Base-by-base conservation (phyloP, 2,797 vertebrate genomes). In the Falco peregrinus region DNA sequence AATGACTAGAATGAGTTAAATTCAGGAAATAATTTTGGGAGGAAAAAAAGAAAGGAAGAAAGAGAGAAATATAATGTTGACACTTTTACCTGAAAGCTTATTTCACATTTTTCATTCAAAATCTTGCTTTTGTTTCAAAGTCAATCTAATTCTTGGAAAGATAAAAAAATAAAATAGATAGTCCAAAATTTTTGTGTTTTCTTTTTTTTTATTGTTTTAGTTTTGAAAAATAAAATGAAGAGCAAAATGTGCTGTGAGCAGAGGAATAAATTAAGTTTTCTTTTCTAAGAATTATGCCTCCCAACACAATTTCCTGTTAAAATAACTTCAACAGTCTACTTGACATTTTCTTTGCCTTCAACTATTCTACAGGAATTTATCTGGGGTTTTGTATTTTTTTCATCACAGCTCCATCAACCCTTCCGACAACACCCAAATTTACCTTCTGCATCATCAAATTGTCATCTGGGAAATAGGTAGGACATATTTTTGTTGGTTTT, bases 151-250 rank as follows among this genome's bases (percentile, higher is more conserved):
- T 87, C 12, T 48, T n/a, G 64, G n/a, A 71, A 67, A 80, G 9
- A 64, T 57, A 37, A 15, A 70, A 71, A 43, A 45, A 5, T 47
- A 35, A 57, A 16, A 51, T 45, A 61, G 10, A 37, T 47, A 24
- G 3, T 21, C 16, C 48, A 77, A 20, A 39, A 41, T 14, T 4
- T 10, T 20, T 59, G 0, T 37, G 0, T 5, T 39, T 35, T 20
- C 1, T 64, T 53, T 73, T 77, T 77, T 24, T 5, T 41, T 79
- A 4, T 51, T 39, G 37, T 69, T 75, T 86, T 56, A 31, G 9
- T 50, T 81, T 69, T 68, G 13, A 68, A 80, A 93, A 87, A 75
- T 22, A 73, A 87, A 84, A 71, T n/a, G 0, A 85, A 68, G 3
- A 81, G 4, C 4, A 86, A 88, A 82, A 59, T 56, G 4, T 70